These are phyloP conservation scores for Drosophila infuscata DNA, from an alignment of 2,888 invertebrate genomes.

Conservation along the genomic window DNA sequence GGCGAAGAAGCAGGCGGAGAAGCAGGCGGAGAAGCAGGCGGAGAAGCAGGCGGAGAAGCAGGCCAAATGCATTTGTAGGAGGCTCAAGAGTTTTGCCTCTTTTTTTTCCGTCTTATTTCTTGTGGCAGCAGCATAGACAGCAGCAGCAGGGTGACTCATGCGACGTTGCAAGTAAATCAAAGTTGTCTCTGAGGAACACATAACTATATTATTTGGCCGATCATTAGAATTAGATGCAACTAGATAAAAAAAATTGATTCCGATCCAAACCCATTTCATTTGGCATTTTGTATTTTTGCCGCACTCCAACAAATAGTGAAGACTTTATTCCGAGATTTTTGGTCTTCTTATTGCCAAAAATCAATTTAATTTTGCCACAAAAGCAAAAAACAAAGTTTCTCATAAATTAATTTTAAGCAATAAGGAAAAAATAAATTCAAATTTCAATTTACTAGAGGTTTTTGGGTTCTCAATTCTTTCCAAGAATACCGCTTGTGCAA, in stretches of 20 bases:
- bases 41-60: not conserved
- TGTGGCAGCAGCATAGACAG: not conserved
- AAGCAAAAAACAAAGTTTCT: not conserved
- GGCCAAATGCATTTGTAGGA: slow-evolving; percentile 46
- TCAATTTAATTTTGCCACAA: not conserved
- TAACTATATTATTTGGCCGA: not conserved
- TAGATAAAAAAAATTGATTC: not conserved
- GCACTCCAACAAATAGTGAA: not conserved
- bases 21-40: not conserved
- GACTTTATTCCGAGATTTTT: not conserved
- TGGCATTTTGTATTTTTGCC: not conserved
- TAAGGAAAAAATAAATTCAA: not conserved
- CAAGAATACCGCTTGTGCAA: not conserved
- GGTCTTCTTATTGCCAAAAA: not conserved
- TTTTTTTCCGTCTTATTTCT: slow-evolving; percentile 1
- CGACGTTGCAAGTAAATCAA: not conserved
- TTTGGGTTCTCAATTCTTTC: not conserved
- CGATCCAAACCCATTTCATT: too few relatives aligned
- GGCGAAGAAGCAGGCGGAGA: not conserved
- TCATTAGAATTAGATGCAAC: not conserved
- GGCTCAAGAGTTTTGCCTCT: slow-evolving; percentile 40
- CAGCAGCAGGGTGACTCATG: slow-evolving; percentile 36
- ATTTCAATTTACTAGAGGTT: not conserved
- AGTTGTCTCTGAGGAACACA: not conserved
- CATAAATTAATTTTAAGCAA: not conserved